A percentile compares a stretch with the other conserved stretches of the same genome.
phyloP scores from a whole-genome alignment of 2,888 invertebrate species.

The Tetrapedia diversipes region DNA sequence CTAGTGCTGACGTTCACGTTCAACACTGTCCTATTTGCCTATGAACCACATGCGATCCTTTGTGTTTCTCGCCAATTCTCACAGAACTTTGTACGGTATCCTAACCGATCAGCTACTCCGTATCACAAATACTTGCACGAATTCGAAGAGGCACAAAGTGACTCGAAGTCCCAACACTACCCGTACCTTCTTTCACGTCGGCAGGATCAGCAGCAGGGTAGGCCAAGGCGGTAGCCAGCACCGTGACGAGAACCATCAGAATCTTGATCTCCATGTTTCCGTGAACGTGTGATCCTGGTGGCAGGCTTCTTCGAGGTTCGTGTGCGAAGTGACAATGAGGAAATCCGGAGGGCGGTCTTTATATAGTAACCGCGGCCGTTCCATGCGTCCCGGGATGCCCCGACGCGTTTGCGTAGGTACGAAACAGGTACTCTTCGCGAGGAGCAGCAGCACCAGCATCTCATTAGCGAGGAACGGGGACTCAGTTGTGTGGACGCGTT shows the following conservation, averaged over 20 bases:
- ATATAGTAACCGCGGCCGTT: constrained; percentile 56
- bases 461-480: constrained; percentile 57
- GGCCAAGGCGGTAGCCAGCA: constrained; percentile 60
- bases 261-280: constrained; percentile 51
- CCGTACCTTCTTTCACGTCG: constrained; percentile 45
- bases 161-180: too few relatives aligned
- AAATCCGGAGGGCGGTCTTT: constrained; percentile 58
- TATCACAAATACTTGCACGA: too few relatives aligned
- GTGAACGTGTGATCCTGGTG: background rate
- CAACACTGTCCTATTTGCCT: too few relatives aligned
- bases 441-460: constrained; percentile 53
- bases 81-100: too few relatives aligned
- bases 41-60: too few relatives aligned
- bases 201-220: constrained; percentile 55
- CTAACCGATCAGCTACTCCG: too few relatives aligned
- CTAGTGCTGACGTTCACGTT: too few relatives aligned
- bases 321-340: constrained; percentile 55
- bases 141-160: too few relatives aligned
- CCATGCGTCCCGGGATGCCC: constrained; percentile 57
- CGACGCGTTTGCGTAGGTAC: constrained; percentile 53
- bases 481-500: constrained; percentile 14
- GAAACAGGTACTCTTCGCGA: constrained; percentile 53
- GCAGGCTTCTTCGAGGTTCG: constrained; percentile 21
- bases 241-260: constrained; percentile 40
- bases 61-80: too few relatives aligned